phyloP scores from a whole-genome alignment of 1,140 invertebrate genomes.

The Odontomachus brunneus region DNA sequence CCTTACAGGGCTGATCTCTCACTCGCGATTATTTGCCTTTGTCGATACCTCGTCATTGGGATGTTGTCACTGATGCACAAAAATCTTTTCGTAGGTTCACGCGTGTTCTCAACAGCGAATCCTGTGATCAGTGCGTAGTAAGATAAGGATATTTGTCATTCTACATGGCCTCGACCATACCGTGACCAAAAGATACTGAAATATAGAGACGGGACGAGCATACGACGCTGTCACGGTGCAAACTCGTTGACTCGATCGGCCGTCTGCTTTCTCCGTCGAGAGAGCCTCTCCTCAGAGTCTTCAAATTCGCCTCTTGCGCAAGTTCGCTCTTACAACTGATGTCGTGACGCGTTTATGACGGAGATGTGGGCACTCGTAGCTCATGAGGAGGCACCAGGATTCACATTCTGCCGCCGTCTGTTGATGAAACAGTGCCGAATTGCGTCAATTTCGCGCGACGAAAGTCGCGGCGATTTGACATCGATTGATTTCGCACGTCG shows the following conservation, averaged over 20 bases:
- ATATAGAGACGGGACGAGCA: constrained; percentile 6
- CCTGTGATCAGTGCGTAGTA: constrained; percentile 4
- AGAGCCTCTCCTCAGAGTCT: background rate
- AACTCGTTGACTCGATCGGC: constrained; percentile 33
- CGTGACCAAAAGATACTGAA: background rate
- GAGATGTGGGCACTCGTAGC: background rate
- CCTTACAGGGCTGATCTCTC: background rate
- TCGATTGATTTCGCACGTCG: background rate
- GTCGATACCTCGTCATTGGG: background rate
- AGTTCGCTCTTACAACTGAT: constrained; percentile 3
- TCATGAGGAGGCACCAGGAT: background rate
- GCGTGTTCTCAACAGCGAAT: constrained; percentile 8
- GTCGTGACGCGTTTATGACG: background rate
- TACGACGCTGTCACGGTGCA: constrained; percentile 11
- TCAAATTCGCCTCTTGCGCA: constrained; percentile 51
- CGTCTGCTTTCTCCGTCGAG: constrained; percentile 53
- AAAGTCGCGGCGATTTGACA: constrained; percentile 1
- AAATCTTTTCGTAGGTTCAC: background rate
- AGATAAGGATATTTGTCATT: constrained; percentile 22
- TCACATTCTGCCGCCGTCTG: constrained; percentile 1
- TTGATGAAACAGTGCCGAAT: background rate
- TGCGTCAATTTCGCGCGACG: background rate
- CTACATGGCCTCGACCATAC: background rate
- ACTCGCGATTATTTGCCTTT: background rate
- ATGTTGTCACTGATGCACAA: background rate